Percentiles rank a stretch among this genome's conserved stretches.
phyloP scores from a whole-genome alignment of 1,140 invertebrate species.

The Pseudomyrmex concolor region DNA sequence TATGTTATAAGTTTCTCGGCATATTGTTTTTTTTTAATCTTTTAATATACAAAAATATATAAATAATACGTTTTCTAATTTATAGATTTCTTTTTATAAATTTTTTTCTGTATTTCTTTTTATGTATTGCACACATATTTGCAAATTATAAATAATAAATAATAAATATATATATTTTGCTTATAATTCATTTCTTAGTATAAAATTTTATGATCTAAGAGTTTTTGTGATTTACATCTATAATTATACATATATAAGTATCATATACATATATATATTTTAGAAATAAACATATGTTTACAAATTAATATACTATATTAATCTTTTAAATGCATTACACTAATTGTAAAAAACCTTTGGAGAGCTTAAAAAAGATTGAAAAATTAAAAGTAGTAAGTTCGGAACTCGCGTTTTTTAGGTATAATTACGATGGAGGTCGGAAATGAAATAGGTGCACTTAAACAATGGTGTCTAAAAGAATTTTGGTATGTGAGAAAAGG shows the following conservation, averaged over 20 bases:
- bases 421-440: slow-evolving; percentile 32
- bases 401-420: slow-evolving; percentile 1
- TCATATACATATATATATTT: too few relatives aligned
- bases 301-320: too few relatives aligned
- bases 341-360: too few relatives aligned
- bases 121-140: too few relatives aligned
- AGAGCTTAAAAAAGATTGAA: background rate
- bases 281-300: too few relatives aligned
- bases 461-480: slow-evolving; percentile 16
- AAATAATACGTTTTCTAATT: too few relatives aligned
- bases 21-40: background rate
- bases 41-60: background rate
- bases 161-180: background rate
- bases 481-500: background rate
- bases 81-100: too few relatives aligned
- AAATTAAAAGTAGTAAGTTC: background rate
- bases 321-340: too few relatives aligned
- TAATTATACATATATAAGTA: background rate
- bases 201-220: background rate
- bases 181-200: background rate
- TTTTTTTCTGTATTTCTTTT: too few relatives aligned
- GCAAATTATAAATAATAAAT: too few relatives aligned
- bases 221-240: background rate
- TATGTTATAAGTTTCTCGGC: background rate
- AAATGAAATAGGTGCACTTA: background rate